Percentiles rank a stretch among this genome's conserved stretches.
phyloP scores from a whole-genome alignment of 2,113 vertebrate species.

The Dryoscopus gambensis region DNA sequence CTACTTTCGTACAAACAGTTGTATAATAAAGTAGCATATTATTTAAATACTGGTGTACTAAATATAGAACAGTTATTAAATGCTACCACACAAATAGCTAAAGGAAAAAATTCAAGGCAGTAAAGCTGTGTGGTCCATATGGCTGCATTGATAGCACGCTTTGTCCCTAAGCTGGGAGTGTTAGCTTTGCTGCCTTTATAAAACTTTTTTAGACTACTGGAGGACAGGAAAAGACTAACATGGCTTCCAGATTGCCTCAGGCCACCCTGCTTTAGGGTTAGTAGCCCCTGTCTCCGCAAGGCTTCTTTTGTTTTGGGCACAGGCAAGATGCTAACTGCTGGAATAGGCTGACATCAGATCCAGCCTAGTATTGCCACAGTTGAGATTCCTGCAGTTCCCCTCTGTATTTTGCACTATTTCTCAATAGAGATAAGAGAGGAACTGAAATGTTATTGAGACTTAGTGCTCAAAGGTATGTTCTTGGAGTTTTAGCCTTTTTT shows the following conservation, averaged over 20 bases:
- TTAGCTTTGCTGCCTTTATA: neutral
- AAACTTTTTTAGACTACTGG: neutral
- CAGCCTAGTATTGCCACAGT: neutral
- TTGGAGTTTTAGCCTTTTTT: neutral
- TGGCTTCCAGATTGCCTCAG: neutral
- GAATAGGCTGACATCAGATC: neutral
- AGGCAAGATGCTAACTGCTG: neutral
- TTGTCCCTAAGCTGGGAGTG: neutral
- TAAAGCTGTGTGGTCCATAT: neutral
- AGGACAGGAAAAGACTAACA: neutral
- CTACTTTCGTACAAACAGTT: neutral
- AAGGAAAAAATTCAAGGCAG: neutral
- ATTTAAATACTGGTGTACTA: neutral
- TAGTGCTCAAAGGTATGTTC: neutral
- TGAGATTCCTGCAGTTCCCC: neutral
- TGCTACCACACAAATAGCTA: neutral
- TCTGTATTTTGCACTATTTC: neutral
- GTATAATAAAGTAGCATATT: neutral
- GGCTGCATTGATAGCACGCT: neutral
- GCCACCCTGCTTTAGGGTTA: neutral
- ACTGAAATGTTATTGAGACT: neutral
- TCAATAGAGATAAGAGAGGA: neutral
- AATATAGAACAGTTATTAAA: neutral
- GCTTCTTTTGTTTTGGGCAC: neutral
- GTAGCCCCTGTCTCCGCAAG: rapidly evolving